Evolutionary conservation across 2,797 vertebrate genomes (phyloP).

Genomic region (Limnodromus scolopaceus): DNA sequence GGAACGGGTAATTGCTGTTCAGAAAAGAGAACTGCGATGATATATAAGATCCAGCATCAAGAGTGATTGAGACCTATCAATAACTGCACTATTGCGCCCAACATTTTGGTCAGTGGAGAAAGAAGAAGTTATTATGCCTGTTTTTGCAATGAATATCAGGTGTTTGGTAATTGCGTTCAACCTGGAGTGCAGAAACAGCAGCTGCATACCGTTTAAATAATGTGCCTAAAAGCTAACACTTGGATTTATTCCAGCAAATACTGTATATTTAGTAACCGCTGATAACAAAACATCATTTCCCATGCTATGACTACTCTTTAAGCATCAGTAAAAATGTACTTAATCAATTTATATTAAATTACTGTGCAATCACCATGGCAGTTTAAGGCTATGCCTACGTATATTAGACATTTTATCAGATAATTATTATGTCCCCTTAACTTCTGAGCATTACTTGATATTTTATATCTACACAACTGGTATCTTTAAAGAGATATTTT

Average conservation of each 20-base stretch:
- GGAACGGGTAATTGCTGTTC: background rate
- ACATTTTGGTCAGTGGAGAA: slow-evolving; percentile 42
- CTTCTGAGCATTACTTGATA: slow-evolving; percentile 46
- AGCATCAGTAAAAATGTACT: slow-evolving; percentile 71
- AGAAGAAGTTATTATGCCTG: background rate
- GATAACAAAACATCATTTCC: slow-evolving; percentile 63
- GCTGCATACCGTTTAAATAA: background rate
- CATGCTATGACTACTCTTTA: slow-evolving; percentile 66
- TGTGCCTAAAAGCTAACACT: slow-evolving; percentile 16
- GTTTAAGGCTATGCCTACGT: slow-evolving; percentile 30
- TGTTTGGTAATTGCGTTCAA: slow-evolving; percentile 39
- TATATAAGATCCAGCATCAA: background rate
- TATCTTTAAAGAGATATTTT: slow-evolving; percentile 46
- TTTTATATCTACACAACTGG: slow-evolving; percentile 45
- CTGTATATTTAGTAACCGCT: slow-evolving; percentile 56
- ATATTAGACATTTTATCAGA: slow-evolving; percentile 61
- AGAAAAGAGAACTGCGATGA: background rate
- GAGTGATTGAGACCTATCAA: slow-evolving; percentile 41
- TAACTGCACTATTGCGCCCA: background rate
- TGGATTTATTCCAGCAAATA: slow-evolving; percentile 49
- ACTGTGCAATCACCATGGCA: slow-evolving; percentile 43
- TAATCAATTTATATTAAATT: slow-evolving; percentile 72
- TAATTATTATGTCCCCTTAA: slow-evolving; percentile 60
- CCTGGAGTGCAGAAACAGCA: slow-evolving; percentile 43
- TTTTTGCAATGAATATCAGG: slow-evolving; percentile 2